These are phyloP conservation scores for Thera britannica DNA, from an alignment of 2,888 invertebrate species.

Conservation along the genomic window DNA sequence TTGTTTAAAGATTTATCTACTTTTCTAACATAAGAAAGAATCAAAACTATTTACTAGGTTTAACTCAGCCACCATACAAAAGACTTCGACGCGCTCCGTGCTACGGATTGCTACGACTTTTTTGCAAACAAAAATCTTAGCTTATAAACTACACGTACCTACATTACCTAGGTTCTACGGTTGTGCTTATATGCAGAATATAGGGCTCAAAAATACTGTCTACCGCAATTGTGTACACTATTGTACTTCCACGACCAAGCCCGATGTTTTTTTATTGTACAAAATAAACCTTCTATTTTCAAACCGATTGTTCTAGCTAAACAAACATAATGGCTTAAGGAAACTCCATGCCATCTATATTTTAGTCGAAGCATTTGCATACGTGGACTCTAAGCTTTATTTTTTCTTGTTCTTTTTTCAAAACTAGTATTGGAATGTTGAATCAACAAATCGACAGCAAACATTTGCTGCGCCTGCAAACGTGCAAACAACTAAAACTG, in stretches of 20 bases:
- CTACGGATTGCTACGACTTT: slow-evolving; percentile 11
- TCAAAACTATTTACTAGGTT: not conserved
- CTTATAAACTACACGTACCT: not conserved
- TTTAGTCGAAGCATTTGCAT: slow-evolving; percentile 41
- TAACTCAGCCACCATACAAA: slow-evolving; percentile 48
- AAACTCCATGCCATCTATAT: slow-evolving; percentile 15
- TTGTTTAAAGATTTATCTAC: too few species aligned
- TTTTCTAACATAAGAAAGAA: not conserved
- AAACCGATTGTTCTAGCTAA: slow-evolving; percentile 15
- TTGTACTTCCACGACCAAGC: too few species aligned
- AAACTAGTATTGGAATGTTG: slow-evolving; percentile 50
- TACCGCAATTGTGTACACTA: too few species aligned
- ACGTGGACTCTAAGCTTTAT: slow-evolving; percentile 42
- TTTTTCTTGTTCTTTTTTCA: slow-evolving; percentile 39
- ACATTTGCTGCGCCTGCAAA: slow-evolving; percentile 62
- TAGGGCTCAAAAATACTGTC: too few species aligned
- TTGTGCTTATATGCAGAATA: too few species aligned
- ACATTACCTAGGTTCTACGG: not conserved
- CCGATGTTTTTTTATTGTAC: not conserved
- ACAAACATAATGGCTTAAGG: slow-evolving; percentile 10
- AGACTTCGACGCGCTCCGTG: slow-evolving; percentile 61
- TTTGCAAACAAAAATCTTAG: not conserved
- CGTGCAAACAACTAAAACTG: slow-evolving; percentile 31
- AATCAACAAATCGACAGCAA: slow-evolving; percentile 64
- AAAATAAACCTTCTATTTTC: slow-evolving; percentile 12